Evolutionary conservation across 1,140 invertebrate genomes (phyloP).

Genomic region (Scaptomyza graminum): DNA sequence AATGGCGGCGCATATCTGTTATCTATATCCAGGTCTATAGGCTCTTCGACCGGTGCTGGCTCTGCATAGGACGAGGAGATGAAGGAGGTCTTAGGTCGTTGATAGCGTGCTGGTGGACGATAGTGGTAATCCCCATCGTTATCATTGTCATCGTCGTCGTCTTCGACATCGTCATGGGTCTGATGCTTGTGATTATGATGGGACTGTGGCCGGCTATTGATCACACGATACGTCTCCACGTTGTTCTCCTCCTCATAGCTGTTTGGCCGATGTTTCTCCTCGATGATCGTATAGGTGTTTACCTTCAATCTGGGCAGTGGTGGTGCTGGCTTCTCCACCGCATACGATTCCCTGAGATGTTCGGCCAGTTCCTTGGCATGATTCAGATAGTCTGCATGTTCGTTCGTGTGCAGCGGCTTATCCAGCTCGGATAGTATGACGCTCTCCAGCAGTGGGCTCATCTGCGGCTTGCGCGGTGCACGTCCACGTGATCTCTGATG

Average conservation of each 20-base stretch:
- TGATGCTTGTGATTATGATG: constrained; percentile 26
- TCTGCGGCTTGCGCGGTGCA: constrained; percentile 38
- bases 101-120: constrained; percentile 17
- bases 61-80: constrained; percentile 40
- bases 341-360: constrained; percentile 57
- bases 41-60: constrained; percentile 68
- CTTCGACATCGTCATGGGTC: constrained; percentile 31
- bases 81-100: constrained; percentile 27
- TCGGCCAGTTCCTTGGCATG: constrained; percentile 71
- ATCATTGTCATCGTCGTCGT: constrained; percentile 47
- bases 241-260: constrained; percentile 46
- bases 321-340: constrained; percentile 46
- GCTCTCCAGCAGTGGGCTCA: constrained; percentile 63
- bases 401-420: constrained; percentile 68
- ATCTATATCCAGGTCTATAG: constrained; percentile 47
- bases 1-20: constrained; percentile 56
- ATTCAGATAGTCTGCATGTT: constrained; percentile 74
- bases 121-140: constrained; percentile 59
- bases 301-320: constrained; percentile 67
- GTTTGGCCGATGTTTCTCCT: constrained; percentile 55
- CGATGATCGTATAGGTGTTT: constrained; percentile 73
- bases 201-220: constrained; percentile 50
- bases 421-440: constrained; percentile 71
- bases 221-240: constrained; percentile 67
- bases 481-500: constrained; percentile 45